Percentiles rank a stretch among this genome's conserved stretches.
Evolutionary conservation across 2,113 vertebrate genomes (phyloP).

Genomic region (Acrocephalus arundinaceus): DNA sequence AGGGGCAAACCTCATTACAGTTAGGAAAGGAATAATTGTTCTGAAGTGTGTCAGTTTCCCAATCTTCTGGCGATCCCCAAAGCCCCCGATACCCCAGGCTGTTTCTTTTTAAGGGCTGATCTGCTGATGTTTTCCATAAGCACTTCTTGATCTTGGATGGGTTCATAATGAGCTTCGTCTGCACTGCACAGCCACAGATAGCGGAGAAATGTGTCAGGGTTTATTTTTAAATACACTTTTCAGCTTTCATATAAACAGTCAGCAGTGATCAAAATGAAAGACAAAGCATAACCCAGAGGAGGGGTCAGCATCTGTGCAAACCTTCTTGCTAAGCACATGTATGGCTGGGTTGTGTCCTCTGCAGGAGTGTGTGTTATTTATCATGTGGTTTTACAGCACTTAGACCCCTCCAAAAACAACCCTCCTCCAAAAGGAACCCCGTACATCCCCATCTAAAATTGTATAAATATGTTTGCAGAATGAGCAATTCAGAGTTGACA

Average conservation of each 20-base stretch:
- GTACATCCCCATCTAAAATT: background rate
- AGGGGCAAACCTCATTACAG: background rate
- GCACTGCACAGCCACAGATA: background rate
- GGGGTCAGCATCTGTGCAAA: slow-evolving; percentile 40
- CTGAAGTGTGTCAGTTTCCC: background rate
- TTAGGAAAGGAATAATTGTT: background rate
- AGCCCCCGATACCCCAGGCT: background rate
- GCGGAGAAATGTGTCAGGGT: background rate
- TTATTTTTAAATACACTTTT: slow-evolving; percentile 9
- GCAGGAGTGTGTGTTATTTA: background rate
- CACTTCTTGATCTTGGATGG: background rate
- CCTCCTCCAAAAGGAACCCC: background rate
- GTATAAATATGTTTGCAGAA: background rate
- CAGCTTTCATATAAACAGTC: background rate
- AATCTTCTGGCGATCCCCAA: background rate
- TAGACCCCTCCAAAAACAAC: background rate
- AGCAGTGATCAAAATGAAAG: slow-evolving; percentile 1
- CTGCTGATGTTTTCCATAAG: background rate
- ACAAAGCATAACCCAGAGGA: background rate
- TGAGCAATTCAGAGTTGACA: background rate
- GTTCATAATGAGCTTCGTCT: background rate
- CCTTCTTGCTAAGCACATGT: background rate
- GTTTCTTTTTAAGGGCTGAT: background rate
- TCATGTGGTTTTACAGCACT: background rate
- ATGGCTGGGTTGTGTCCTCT: background rate